Evolutionary conservation across 2,888 invertebrate species (phyloP).

Genomic region (Incurvaria masculella): DNA sequence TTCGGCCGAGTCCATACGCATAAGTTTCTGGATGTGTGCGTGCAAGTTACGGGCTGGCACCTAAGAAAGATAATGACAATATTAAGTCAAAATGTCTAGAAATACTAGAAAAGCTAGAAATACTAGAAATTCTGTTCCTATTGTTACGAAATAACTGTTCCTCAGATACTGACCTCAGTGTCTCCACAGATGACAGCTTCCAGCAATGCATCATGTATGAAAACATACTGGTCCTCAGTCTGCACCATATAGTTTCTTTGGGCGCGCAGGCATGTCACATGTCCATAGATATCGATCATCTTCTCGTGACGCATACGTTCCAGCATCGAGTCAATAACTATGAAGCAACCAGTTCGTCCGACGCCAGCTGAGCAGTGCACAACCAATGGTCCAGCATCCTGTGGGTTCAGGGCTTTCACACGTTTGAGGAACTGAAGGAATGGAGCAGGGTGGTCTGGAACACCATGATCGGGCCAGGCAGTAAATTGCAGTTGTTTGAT

Average conservation of each 20-base stretch:
- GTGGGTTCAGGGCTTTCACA: conserved; percentile 86
- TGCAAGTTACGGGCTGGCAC: conserved; percentile 93
- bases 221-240: conserved; percentile 99
- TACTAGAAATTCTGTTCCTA: too few species aligned
- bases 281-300: conserved; percentile 98
- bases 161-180: conserved; percentile 61
- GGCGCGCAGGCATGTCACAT: conserved; percentile 95
- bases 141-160: too few species aligned
- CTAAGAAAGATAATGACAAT: not conserved
- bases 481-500: conserved; percentile 98
- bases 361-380: conserved; percentile 95
- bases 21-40: conserved; percentile 91
- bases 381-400: conserved; percentile 91
- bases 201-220: conserved; percentile 96
- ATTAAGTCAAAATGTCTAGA: too few species aligned
- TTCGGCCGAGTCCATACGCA: conserved; percentile 82
- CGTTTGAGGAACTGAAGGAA: conserved; percentile 95
- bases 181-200: conserved; percentile 97
- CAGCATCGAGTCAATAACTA: conserved; percentile 98
- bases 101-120: too few species aligned
- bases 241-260: conserved; percentile 99
- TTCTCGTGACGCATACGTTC: conserved; percentile 97
- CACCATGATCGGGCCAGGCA: conserved; percentile 99
- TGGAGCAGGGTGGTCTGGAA: conserved; percentile 98
- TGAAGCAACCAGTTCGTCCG: conserved; percentile 94